Conservation (phyloP, 2,113 vertebrate genomes). For the Chamaea fasciata region DNA sequence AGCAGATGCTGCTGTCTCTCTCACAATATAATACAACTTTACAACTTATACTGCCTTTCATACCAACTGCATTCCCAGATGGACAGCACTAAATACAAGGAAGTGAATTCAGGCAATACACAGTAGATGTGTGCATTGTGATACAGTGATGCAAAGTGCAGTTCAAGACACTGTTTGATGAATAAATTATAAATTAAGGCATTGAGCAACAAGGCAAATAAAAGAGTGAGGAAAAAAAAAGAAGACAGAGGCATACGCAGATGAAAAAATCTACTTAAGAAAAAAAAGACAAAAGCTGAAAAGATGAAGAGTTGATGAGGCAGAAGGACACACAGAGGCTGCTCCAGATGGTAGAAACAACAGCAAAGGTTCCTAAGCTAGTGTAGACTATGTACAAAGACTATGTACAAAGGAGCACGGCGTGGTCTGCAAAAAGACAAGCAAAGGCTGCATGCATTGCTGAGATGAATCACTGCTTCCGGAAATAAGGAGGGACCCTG, state of each 20-base stretch:
- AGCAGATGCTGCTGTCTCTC: not conserved
- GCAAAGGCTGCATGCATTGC: not conserved
- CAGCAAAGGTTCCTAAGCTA: not conserved
- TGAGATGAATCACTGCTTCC: not conserved
- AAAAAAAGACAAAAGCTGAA: conserved; percentile 3
- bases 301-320: conserved; percentile 33
- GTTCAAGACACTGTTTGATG: conserved; percentile 8
- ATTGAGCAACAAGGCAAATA: not conserved
- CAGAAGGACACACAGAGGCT: conserved; percentile 19
- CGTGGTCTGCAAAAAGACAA: not conserved
- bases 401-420: not conserved
- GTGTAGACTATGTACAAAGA: not conserved
- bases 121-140: not conserved
- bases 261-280: not conserved
- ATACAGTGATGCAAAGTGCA: not conserved
- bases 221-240: not conserved
- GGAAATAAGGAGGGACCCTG: not conserved
- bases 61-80: conserved; percentile 1
- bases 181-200: conserved; percentile 54
- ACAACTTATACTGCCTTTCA: conserved; percentile 15
- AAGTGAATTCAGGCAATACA: not conserved
- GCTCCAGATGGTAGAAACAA: conserved; percentile 24
- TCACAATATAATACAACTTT: conserved; percentile 3
- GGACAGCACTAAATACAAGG: not conserved
- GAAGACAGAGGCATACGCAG: not conserved